Percentiles rank a stretch among this genome's conserved stretches.
These are phyloP conservation scores for Oscheius sp. DNA, from an alignment of 2,888 invertebrate species.

Conservation along the genomic window DNA sequence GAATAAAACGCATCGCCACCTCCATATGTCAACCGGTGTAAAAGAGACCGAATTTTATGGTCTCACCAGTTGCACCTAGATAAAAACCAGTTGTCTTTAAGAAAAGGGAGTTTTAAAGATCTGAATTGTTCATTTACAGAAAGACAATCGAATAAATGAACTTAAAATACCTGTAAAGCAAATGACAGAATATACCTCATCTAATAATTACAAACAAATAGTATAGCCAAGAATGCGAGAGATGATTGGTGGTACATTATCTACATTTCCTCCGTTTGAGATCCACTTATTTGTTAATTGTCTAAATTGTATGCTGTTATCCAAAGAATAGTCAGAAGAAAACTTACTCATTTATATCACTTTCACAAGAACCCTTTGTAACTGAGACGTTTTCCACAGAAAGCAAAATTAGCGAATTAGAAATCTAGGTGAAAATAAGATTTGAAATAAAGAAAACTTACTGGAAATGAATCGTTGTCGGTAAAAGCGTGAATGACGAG, in stretches of 20 bases:
- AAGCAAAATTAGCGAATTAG: slow-evolving; percentile 32
- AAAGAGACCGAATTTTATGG: no score
- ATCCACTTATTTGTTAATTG: slow-evolving; percentile 37
- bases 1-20: no score
- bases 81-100: no score
- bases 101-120: no score
- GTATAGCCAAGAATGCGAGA: slow-evolving; percentile 33
- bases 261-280: slow-evolving; percentile 33
- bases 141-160: no score
- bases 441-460: neutral
- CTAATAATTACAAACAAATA: slow-evolving; percentile 9
- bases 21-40: no score
- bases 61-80: no score
- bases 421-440: slow-evolving; percentile 15
- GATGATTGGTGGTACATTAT: slow-evolving; percentile 44
- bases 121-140: no score
- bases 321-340: neutral
- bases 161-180: no score
- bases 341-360: neutral
- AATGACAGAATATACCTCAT: no score
- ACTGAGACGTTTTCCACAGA: slow-evolving; percentile 27
- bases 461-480: slow-evolving; percentile 39
- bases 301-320: slow-evolving; percentile 23
- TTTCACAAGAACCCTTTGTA: slow-evolving; percentile 27
- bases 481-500: slow-evolving; percentile 46